phyloP scores from a whole-genome alignment of 2,113 vertebrate genomes.

The Thamnaconus septentrionalis region DNA sequence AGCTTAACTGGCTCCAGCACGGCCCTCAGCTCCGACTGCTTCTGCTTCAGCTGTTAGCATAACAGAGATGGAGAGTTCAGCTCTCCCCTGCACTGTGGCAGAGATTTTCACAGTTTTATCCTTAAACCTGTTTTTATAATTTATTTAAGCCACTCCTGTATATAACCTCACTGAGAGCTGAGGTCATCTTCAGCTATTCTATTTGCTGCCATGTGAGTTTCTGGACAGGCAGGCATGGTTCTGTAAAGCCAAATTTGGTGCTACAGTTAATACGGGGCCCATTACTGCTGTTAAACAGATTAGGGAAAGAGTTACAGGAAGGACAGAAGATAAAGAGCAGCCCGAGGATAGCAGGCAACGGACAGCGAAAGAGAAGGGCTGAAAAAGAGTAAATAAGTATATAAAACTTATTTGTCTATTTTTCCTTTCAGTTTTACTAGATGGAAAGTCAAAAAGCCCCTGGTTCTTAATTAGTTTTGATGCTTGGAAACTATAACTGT shows the following conservation, averaged over 20 bases:
- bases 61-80: too few relatives aligned
- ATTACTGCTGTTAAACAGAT: neutral
- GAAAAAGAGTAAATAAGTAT: too few relatives aligned
- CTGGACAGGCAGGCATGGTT: conserved; percentile 4
- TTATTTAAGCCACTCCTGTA: neutral
- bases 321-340: neutral
- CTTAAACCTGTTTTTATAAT: too few relatives aligned
- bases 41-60: too few relatives aligned
- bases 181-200: conserved; percentile 11
- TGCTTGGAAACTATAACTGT: conserved; percentile 24
- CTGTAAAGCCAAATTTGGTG: conserved; percentile 12
- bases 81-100: too few relatives aligned
- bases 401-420: conserved; percentile 6
- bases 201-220: conserved; percentile 3
- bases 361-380: too few relatives aligned
- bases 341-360: neutral
- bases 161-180: neutral
- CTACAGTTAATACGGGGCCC: neutral
- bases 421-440: neutral
- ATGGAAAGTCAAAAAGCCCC: conserved; percentile 20
- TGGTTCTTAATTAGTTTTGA: conserved; percentile 27
- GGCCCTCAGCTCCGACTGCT: too few relatives aligned
- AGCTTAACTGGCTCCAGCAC: too few relatives aligned
- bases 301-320: conserved; percentile 9
- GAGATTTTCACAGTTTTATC: too few relatives aligned